Evolutionary conservation across 2,888 invertebrate species (phyloP).

Genomic region (Sialis lutaria): DNA sequence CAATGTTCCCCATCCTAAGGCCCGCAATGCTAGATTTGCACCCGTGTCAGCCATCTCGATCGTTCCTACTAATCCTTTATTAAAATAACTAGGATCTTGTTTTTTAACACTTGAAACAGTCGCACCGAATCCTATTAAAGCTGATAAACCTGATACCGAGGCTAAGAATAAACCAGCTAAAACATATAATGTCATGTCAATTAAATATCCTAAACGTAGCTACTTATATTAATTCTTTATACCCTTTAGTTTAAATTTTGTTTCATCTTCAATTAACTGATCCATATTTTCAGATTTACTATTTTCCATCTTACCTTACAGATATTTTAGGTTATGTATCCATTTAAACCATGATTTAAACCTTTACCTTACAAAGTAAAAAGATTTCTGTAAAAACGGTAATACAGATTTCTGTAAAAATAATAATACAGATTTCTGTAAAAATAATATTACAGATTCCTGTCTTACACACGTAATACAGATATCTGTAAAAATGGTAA

Average conservation of each 20-base stretch:
- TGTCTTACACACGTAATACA: no score
- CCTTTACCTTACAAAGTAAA: no score
- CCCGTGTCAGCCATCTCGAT: constrained; percentile 58
- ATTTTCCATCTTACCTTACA: not conserved
- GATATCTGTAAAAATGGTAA: no score
- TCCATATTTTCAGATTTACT: not conserved
- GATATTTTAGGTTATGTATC: no score
- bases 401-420: no score
- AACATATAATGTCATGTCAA: constrained; percentile 14
- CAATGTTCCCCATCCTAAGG: constrained; percentile 73
- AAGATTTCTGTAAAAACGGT: no score
- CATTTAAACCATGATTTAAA: no score
- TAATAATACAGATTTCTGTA: no score
- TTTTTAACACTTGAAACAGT: constrained; percentile 63
- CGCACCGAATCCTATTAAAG: constrained; percentile 63
- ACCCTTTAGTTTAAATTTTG: constrained; percentile 11
- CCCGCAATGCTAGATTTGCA: constrained; percentile 55
- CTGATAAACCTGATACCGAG: constrained; percentile 58
- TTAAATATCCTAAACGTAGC: not conserved
- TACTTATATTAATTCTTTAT: not conserved
- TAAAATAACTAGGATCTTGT: constrained; percentile 61
- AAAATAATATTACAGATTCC: no score
- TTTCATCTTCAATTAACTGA: constrained; percentile 4
- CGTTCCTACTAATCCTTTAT: constrained; percentile 46
- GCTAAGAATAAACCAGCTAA: constrained; percentile 54